Conservation (phyloP, 2,888 invertebrate genomes). For the Trichogramma dendrolimi region DNA sequence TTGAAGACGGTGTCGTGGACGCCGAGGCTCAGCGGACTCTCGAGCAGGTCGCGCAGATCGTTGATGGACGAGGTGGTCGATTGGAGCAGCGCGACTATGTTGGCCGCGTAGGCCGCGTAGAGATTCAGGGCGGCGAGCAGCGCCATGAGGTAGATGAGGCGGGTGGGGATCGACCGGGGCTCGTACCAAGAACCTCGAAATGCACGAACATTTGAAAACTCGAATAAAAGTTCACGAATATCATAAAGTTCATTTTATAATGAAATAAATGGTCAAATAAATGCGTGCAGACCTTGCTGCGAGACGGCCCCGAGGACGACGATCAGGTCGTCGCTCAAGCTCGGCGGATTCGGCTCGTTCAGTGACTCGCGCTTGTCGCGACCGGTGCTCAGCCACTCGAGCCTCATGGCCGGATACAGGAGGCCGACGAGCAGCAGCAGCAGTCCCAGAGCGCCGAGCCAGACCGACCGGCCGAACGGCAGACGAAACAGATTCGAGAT, state of each 20-base stretch:
- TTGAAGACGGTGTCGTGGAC: constrained; percentile 69
- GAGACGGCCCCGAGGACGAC: constrained; percentile 61
- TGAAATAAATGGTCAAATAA: no score
- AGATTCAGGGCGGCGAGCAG: constrained; percentile 66
- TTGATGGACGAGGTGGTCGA: constrained; percentile 67
- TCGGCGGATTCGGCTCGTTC: constrained; percentile 6
- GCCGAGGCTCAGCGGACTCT: constrained; percentile 64
- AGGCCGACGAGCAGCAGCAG: constrained; percentile 54
- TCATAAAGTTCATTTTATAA: background rate
- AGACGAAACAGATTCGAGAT: constrained; percentile 68
- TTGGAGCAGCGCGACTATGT: constrained; percentile 70
- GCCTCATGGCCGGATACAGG: constrained; percentile 53
- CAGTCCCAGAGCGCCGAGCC: constrained; percentile 54
- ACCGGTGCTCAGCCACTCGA: constrained; percentile 9
- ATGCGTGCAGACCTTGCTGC: constrained; percentile 57
- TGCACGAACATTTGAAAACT: background rate
- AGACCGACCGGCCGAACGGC: constrained; percentile 65
- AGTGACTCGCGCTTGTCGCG: background rate
- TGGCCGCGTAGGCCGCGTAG: constrained; percentile 72
- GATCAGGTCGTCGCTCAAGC: constrained; percentile 53
- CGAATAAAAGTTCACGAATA: background rate
- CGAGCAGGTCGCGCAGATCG: constrained; percentile 61
- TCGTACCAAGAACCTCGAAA: constrained; percentile 48
- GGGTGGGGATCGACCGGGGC: constrained; percentile 50
- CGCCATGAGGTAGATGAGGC: constrained; percentile 62